Evolutionary conservation across 2,797 vertebrate genomes (phyloP).

Genomic region (Myripristis jacobus): DNA sequence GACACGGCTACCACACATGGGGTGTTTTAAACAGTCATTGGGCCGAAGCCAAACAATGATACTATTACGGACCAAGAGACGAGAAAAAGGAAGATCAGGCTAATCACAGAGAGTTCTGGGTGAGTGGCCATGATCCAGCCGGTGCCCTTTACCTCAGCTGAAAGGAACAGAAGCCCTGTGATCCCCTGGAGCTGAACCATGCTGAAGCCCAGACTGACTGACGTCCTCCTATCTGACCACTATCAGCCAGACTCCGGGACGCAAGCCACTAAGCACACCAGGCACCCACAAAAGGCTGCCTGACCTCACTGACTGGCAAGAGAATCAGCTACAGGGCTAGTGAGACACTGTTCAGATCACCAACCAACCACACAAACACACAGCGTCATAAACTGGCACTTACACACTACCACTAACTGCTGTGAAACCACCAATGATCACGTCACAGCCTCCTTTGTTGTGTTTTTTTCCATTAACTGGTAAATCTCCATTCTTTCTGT

Average conservation of each 20-base stretch:
- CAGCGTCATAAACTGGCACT: slow-evolving; percentile 25
- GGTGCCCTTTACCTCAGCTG: slow-evolving; percentile 30
- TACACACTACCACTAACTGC: slow-evolving; percentile 11
- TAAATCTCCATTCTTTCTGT: neutral
- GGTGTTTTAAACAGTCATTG: slow-evolving; percentile 28
- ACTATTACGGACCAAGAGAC: slow-evolving; percentile 28
- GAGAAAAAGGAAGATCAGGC: neutral
- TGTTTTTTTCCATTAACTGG: too few species aligned
- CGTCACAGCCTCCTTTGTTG: neutral
- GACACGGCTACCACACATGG: slow-evolving; percentile 27
- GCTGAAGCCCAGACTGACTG: slow-evolving; percentile 60
- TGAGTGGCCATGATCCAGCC: slow-evolving; percentile 18
- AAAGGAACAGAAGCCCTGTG: slow-evolving; percentile 26
- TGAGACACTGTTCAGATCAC: slow-evolving; percentile 55
- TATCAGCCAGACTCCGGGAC: slow-evolving; percentile 71
- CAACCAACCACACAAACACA: slow-evolving; percentile 28
- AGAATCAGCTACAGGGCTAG: slow-evolving; percentile 49
- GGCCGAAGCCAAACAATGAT: slow-evolving; percentile 37
- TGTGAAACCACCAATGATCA: neutral
- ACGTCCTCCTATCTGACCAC: slow-evolving; percentile 69
- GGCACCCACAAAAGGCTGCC: slow-evolving; percentile 46
- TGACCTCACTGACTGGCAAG: slow-evolving; percentile 43
- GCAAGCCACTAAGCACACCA: slow-evolving; percentile 39
- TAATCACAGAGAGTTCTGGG: slow-evolving; percentile 19
- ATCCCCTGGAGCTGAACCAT: slow-evolving; percentile 34